Conservation (phyloP, 2,888 invertebrate genomes). For the Halocaridina rubra region DNA sequence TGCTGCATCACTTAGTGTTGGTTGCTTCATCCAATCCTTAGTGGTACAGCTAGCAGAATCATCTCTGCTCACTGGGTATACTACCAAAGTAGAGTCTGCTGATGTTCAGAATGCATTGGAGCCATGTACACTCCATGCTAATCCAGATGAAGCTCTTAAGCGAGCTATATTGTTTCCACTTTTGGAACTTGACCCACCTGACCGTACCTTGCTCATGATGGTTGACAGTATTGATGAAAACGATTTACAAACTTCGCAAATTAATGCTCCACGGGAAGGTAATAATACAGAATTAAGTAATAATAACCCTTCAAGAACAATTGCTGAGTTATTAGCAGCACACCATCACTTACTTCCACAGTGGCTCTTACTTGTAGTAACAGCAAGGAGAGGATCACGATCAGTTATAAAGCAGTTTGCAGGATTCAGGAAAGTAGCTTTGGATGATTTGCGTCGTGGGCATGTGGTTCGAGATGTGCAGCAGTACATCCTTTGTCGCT, state of each 20-base stretch:
- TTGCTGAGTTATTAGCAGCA: constrained; percentile 85
- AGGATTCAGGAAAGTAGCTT: constrained; percentile 81
- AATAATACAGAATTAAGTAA: constrained; percentile 25
- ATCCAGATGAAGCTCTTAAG: constrained; percentile 92
- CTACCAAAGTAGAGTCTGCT: constrained; percentile 82
- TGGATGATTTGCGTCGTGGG: constrained; percentile 87
- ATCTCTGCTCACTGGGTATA: constrained; percentile 73
- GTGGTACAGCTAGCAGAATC: constrained; percentile 81
- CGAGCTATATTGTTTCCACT: constrained; percentile 88
- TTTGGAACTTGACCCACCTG: constrained; percentile 84
- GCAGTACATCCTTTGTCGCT: constrained; percentile 88
- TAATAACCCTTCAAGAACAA: constrained; percentile 71
- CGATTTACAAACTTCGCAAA: constrained; percentile 15
- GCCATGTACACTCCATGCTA: constrained; percentile 84
- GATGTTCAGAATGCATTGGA: constrained; percentile 84
- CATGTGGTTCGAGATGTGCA: constrained; percentile 93
- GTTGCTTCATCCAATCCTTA: constrained; percentile 85
- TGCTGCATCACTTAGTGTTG: constrained; percentile 85
- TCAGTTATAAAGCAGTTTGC: constrained; percentile 78
- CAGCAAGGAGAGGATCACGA: constrained; percentile 86
- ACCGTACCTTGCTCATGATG: constrained; percentile 80
- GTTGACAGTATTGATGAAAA: constrained; percentile 93
- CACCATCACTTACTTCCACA: constrained; percentile 92
- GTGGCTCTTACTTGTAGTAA: constrained; percentile 91
- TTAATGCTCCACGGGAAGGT: constrained; percentile 39